Evolutionary conservation across 2,797 vertebrate species (phyloP).

Genomic region (Gorsachius magnificus): DNA sequence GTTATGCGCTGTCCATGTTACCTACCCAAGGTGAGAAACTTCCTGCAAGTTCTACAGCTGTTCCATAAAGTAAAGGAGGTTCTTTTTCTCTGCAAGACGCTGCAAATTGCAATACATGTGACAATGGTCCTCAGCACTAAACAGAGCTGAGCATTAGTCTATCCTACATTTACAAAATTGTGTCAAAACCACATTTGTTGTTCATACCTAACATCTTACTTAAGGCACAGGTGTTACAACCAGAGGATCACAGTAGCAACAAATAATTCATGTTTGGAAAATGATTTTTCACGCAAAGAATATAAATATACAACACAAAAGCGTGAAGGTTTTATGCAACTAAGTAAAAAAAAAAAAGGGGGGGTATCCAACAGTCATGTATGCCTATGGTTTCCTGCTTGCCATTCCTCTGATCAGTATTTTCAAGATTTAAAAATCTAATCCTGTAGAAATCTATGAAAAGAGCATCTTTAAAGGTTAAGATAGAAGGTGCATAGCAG

Average conservation of each 20-base stretch:
- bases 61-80: background rate
- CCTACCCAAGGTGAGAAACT: background rate
- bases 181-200: fast-evolving
- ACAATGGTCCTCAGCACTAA: background rate
- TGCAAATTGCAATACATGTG: background rate
- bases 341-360: background rate
- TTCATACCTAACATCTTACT: background rate
- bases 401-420: background rate
- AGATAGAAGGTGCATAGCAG: background rate
- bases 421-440: background rate
- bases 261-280: background rate
- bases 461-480: background rate
- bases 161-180: background rate
- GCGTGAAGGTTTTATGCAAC: background rate
- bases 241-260: background rate
- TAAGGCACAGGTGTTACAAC: background rate
- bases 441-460: background rate
- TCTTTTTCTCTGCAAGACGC: background rate
- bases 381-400: background rate
- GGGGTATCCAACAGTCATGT: background rate
- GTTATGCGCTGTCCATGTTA: background rate
- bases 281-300: background rate
- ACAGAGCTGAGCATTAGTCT: background rate
- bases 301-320: background rate
- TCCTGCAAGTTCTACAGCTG: background rate